Conservation (phyloP, 2,888 invertebrate species). For the Biston stratarius region DNA sequence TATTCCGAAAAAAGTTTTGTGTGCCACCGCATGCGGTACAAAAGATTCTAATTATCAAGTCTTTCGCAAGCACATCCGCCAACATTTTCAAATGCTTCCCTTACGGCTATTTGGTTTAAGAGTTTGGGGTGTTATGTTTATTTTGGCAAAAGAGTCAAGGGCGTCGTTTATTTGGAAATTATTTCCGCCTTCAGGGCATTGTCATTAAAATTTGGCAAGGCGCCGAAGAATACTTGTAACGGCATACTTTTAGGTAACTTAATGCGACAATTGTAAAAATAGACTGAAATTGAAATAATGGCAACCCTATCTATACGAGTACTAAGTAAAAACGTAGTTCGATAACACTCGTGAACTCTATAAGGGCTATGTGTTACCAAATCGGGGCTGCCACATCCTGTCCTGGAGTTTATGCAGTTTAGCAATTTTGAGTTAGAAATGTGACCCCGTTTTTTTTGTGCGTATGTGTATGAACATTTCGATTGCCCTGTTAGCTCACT, state of each 20-base stretch:
- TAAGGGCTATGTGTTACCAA: no score
- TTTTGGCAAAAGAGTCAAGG: slow-evolving; percentile 51
- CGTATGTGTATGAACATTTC: no score
- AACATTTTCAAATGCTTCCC: slow-evolving; percentile 4
- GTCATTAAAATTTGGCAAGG: slow-evolving; percentile 64
- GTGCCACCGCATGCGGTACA: not conserved
- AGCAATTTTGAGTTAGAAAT: no score
- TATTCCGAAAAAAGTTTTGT: no score
- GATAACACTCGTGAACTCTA: no score
- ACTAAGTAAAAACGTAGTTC: no score
- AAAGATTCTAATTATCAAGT: not conserved
- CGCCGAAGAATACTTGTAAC: slow-evolving; percentile 50
- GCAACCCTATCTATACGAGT: no score
- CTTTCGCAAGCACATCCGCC: slow-evolving; percentile 9
- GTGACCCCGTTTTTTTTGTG: no score
- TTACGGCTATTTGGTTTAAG: slow-evolving; percentile 11
- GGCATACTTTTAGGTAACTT: not conserved
- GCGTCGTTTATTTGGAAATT: slow-evolving; percentile 57
- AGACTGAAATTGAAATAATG: not conserved
- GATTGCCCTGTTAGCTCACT: no score
- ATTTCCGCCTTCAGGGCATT: slow-evolving; percentile 51
- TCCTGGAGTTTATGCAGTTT: no score
- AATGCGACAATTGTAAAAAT: not conserved
- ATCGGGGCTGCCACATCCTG: no score
- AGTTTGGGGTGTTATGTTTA: slow-evolving; percentile 37